Evolutionary conservation across 2,888 invertebrate species (phyloP).

Genomic region (Teleogryllus oceanicus): DNA sequence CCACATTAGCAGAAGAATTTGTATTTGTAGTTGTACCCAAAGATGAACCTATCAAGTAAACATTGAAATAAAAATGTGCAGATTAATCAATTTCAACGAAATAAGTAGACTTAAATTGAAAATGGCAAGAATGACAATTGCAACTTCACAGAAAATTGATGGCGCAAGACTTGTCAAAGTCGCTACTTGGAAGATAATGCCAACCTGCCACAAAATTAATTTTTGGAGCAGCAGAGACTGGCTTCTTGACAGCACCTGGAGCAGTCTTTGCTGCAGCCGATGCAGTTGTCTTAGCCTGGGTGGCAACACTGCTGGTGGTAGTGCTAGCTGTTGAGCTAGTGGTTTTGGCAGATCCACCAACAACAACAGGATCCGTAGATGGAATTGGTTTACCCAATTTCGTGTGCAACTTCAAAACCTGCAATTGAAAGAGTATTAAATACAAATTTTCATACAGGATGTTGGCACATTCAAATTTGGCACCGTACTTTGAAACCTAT

Average conservation of each 20-base stretch:
- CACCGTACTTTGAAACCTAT: no score
- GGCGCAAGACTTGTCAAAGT: not conserved
- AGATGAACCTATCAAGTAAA: conserved; percentile 54
- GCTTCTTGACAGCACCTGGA: conserved; percentile 46
- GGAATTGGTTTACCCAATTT: conserved; percentile 97
- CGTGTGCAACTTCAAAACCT: conserved; percentile 86
- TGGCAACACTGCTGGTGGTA: conserved; percentile 34
- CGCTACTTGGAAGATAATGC: conserved; percentile 30
- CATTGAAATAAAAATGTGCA: not conserved
- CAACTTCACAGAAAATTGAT: not conserved
- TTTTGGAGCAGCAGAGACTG: conserved; percentile 67
- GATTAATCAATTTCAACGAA: not conserved
- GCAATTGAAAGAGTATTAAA: conserved; percentile 27
- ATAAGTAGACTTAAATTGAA: not conserved
- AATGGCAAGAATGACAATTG: not conserved
- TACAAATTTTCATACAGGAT: no score
- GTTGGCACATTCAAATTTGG: no score
- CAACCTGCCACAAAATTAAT: conserved; percentile 77
- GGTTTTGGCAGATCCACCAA: conserved; percentile 46
- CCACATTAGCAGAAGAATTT: conserved; percentile 43
- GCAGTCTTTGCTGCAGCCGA: conserved; percentile 42
- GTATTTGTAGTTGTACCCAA: conserved; percentile 55
- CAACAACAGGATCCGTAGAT: conserved; percentile 87
- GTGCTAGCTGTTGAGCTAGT: conserved; percentile 37
- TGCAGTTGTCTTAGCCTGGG: conserved; percentile 40